Percentiles rank a stretch among this genome's conserved stretches.
phyloP scores from a whole-genome alignment of 2,888 invertebrate species.

The Drosophila falleni region DNA sequence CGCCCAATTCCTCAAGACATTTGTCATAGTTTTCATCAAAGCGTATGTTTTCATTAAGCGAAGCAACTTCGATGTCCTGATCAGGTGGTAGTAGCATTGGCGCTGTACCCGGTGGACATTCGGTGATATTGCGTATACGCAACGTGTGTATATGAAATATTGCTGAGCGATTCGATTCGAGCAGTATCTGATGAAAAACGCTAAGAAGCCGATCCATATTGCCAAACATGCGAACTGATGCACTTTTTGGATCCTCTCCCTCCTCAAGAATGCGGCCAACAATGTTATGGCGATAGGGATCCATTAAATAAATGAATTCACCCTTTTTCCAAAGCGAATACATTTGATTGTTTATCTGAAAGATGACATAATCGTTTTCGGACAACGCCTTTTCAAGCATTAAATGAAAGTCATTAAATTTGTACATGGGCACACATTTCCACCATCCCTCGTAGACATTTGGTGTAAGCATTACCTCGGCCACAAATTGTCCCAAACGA shows the following conservation, averaged over 20 bases:
- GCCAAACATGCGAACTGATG: constrained; percentile 82
- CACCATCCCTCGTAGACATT: constrained; percentile 76
- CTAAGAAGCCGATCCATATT: constrained; percentile 76
- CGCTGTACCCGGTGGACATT: constrained; percentile 69
- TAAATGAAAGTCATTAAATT: constrained; percentile 70
- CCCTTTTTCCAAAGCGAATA: constrained; percentile 83
- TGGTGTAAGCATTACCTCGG: constrained; percentile 62
- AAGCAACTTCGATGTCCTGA: constrained; percentile 65
- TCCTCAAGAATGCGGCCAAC: constrained; percentile 68
- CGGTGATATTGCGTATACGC: constrained; percentile 66
- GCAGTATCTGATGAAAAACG: constrained; percentile 78
- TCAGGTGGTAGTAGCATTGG: constrained; percentile 63
- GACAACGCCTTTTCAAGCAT: constrained; percentile 68
- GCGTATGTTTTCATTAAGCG: constrained; percentile 78
- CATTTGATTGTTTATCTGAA: constrained; percentile 82
- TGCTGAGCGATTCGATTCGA: constrained; percentile 80
- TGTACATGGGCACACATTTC: constrained; percentile 82
- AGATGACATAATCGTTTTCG: constrained; percentile 70
- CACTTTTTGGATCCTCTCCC: constrained; percentile 70
- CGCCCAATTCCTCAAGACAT: constrained; percentile 69
- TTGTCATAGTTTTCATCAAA: constrained; percentile 79
- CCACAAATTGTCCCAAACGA: constrained; percentile 80
- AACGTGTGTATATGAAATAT: constrained; percentile 76
- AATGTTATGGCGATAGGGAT: constrained; percentile 83
- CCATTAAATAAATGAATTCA: constrained; percentile 80